Base-by-base conservation (phyloP, 1,140 invertebrate genomes). In the Aphelinus atriplicis region DNA sequence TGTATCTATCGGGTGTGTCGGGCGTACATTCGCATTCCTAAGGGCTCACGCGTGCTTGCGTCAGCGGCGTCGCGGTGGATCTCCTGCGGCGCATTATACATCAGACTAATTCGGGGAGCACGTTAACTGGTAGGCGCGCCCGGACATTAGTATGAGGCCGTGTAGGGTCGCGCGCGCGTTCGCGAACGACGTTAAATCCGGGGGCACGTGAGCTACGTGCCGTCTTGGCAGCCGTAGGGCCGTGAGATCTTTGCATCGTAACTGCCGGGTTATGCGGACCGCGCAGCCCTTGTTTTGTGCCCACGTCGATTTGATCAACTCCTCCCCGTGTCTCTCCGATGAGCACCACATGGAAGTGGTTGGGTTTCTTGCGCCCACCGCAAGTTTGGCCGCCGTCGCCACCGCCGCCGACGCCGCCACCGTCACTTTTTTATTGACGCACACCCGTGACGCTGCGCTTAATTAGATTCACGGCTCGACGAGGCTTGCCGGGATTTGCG, bases 201-300 rank as follows among this genome's bases (percentile, higher is more conserved):
- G 63, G 47, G 1, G 63, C 63, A 65, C 63, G 50, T 63, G n/a
- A 48, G n/a, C 10, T 10, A 65, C 50, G 47, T 50, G 63, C 63
- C 48, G 47, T 26, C 26, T 26, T 26, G 26, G 26, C 26, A 26
- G 26, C 26, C 26, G 26, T 26, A 26, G 26, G n/a, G 47, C 47
- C 50, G 48, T 48, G 26, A 26, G 53, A 67, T 67, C 65, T 67
- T 67, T 56, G 65, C 65, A 67, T 67, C 53, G 53, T 56, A 67
- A 67, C 65, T 67, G 53, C 65, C 65, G 65, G 46, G 65, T 67
- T 67, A 67, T 67, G 53, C 53, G 53, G 42, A 7, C 26, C n/a
- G 63, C n/a, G 4, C 45, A 6, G 9, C 6, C 5, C 58, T 2
- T 67, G 65, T 67, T 67, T 67, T 67, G 63, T 48, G 5, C 4